Base-by-base conservation (phyloP, 2,113 vertebrate species). In the Catharus minimus region DNA sequence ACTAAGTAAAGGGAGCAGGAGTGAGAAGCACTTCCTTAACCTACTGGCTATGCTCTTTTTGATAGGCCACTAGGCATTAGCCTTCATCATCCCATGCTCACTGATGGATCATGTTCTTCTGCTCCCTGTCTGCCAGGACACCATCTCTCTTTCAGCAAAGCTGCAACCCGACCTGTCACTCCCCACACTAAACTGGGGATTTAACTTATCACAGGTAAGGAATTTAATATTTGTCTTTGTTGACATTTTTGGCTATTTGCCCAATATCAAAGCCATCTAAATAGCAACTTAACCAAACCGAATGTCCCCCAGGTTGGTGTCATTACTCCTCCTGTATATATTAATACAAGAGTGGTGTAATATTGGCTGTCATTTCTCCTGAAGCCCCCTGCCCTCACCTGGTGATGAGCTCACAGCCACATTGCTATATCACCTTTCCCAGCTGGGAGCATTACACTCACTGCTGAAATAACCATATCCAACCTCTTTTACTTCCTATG, bases 401-500 rank as follows among this genome's bases (percentile, higher is more conserved):
- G 7, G 13, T 57, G 17, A 43, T 26, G 32, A 78, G 10, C 28
- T 84, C 38, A 49, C 22, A 24, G 27, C 38, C 38, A 53, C 9
- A 15, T 8, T 41, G 5, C 2, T 38, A 2, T 21, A 41, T 28
- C 28, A 41, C 24, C 26, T 75, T 73, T 58, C 61, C 12, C 28
- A 84, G 28, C 5, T 50, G 7, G 38, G 5, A 49, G 3, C 0
- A 0, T 39, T 41, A 5, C 0, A 0, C 23, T 66, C 60, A 19
- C 5, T 23, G 15, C 27, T 49, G 33, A 87, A 89, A 77, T 61
- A 67, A 86, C 30, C 7, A 18, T 13, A 66, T 26, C 24, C 22
- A 43, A 43, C 2, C 17, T 32, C 15, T 15, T 66, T 72, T 28
- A n/a, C 22, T 38, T 65, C 36, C 44, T 60, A 26, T 38, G 4